Base-by-base conservation (phyloP, 2,113 vertebrate genomes). In the Lanius ludovicianus region DNA sequence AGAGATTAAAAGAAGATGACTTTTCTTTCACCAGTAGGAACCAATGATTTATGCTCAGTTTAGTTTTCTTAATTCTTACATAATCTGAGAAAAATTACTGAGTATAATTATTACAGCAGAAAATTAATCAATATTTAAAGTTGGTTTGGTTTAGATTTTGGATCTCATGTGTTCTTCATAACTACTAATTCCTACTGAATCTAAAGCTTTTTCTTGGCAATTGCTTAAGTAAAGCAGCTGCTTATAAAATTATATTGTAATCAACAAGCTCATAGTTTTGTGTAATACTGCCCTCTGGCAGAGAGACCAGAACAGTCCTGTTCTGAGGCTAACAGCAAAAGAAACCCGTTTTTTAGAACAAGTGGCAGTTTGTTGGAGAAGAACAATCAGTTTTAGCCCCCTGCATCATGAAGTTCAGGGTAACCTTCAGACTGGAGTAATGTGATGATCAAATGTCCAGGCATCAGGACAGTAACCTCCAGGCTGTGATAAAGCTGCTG, bases 261-360 rank as follows among this genome's bases (percentile, higher is more conserved):
- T 74, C 55, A 88, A 63, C 21, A 63, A 86, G 59, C 39, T 83
- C 31, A 12, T 59, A 77, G 23, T 47, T 94, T 78, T 95, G 84
- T 86, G 46, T 92, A 88, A 93, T 77, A 35, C 90, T 96, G 92
- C 95, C 93, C 90, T 95, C 95, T 95, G 67, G 69, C 87, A 95
- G 85, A 90, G 46, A 94, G 78, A 93, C 44, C 55, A 49, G 46
- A 65, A 39, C 47, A 88, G 35, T 93, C 71, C 67, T 77, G 24
- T 74, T 81, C 37, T 0, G 0, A 93, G 28, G 44, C 7, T 15
- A 74, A 56, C 33, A 47, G 63, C 31, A 75, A 65, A 89, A 90
- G 33, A 70, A 93, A 63, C 27, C 1, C 4, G 5, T 35, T 44
- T 71, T 83, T 89, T 63, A 77, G 50, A 16, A 83, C 11, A 11